Conservation (phyloP, 2,113 vertebrate genomes). For the Microtus oregoni region DNA sequence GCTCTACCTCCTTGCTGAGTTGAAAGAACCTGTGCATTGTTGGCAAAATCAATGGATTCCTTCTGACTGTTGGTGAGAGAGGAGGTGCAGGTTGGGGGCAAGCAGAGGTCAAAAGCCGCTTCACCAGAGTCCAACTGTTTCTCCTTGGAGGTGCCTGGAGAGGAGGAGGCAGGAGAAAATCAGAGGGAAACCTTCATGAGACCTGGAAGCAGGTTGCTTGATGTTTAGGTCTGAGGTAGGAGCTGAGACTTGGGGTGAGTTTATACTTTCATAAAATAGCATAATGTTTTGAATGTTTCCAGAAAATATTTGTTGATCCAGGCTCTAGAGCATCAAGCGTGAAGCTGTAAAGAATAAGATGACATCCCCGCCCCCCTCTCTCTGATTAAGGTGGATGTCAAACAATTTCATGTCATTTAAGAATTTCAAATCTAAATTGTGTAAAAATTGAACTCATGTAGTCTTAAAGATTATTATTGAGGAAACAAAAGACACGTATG, state of each 20-base stretch:
- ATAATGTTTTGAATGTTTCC: neutral
- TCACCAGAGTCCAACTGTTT: neutral
- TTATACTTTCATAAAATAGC: neutral
- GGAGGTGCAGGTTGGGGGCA: neutral
- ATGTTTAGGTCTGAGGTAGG: neutral
- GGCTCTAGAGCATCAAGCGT: neutral
- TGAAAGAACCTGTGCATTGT: neutral
- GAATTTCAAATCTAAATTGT: neutral
- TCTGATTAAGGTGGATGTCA: neutral
- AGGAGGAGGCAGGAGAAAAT: neutral
- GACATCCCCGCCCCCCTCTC: neutral
- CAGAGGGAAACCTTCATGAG: neutral
- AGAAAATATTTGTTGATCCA: constrained; percentile 12
- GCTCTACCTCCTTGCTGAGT: constrained; percentile 31
- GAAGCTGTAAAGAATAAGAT: neutral
- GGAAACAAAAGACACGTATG: neutral
- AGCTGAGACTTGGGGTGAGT: neutral
- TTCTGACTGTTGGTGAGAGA: neutral
- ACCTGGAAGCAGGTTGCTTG: too few relatives aligned
- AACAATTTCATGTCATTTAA: neutral
- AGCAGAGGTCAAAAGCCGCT: neutral
- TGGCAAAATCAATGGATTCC: constrained; percentile 51
- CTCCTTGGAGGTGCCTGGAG: neutral
- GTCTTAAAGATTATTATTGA: neutral
- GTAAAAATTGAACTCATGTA: neutral